Evolutionary conservation across 2,888 invertebrate species (phyloP).

Genomic region (Sisyra terminalis): DNA sequence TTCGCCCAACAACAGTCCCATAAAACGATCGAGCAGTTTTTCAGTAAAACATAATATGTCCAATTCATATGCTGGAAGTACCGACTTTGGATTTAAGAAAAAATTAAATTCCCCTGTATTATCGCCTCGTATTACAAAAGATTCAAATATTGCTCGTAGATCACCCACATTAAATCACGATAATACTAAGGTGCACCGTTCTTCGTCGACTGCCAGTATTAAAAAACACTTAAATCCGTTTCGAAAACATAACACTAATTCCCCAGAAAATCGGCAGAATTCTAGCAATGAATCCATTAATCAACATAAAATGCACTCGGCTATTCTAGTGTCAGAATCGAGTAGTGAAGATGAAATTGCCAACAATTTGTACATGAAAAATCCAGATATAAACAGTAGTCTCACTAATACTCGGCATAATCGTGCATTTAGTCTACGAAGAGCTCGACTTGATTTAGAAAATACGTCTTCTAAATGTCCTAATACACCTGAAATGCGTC

Average conservation of each 20-base stretch:
- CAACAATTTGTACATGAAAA: slow-evolving; percentile 18
- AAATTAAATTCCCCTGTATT: slow-evolving; percentile 12
- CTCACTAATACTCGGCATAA: slow-evolving; percentile 47
- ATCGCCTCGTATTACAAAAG: slow-evolving; percentile 15
- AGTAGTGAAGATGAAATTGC: slow-evolving; percentile 32
- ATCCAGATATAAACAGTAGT: slow-evolving; percentile 21
- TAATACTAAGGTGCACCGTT: slow-evolving; percentile 24
- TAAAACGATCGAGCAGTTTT: slow-evolving; percentile 52
- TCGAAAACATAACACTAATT: slow-evolving; percentile 17
- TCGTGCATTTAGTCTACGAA: slow-evolving; percentile 50
- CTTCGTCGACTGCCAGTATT: slow-evolving; percentile 29
- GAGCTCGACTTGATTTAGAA: slow-evolving; percentile 39
- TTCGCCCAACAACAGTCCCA: slow-evolving; percentile 30
- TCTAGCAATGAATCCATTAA: slow-evolving; percentile 6
- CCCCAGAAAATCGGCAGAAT: slow-evolving; percentile 10
- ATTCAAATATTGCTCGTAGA: slow-evolving; percentile 18
- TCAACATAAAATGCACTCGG: slow-evolving; percentile 19
- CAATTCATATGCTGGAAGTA: slow-evolving; percentile 1
- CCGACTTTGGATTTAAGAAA: slow-evolving; percentile 13
- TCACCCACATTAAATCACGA: slow-evolving; percentile 19
- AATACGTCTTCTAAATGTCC: slow-evolving; percentile 33
- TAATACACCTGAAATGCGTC: slow-evolving; percentile 42
- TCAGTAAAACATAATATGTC: slow-evolving; percentile 22
- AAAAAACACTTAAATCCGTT: slow-evolving; percentile 19
- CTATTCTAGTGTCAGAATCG: slow-evolving; percentile 26